Evolutionary conservation across 37 sponge, comb jelly and placozoan species (phyloP).

Genomic region (Chondrosia reniformis): DNA sequence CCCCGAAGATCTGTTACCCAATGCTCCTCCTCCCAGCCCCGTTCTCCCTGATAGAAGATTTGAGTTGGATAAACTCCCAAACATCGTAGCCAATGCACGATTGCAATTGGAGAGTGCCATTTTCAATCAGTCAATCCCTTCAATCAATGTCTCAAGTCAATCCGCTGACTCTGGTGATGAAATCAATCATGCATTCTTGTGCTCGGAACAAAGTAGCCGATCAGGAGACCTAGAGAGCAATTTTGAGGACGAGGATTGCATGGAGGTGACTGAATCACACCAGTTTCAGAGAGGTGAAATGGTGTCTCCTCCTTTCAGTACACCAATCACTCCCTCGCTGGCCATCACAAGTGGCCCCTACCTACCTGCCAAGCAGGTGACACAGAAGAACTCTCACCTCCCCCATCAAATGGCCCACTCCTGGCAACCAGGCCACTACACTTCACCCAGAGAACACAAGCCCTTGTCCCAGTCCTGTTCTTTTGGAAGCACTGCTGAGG

Average conservation of each 20-base stretch:
- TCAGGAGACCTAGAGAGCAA: neutral
- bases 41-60: slow-evolving; percentile 21
- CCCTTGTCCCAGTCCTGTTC: slow-evolving; percentile 6
- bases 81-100: neutral
- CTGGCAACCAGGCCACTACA: neutral
- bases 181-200: neutral
- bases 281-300: neutral
- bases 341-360: neutral
- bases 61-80: neutral
- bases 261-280: neutral
- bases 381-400: neutral
- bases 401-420: neutral
- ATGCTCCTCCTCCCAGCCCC: slow-evolving; percentile 54
- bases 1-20: slow-evolving; percentile 17
- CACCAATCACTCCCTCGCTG: too few relatives aligned
- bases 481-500: neutral
- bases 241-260: neutral
- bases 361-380: neutral
- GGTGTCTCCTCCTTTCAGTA: neutral
- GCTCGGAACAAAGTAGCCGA: neutral
- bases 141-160: neutral
- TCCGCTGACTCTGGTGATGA: neutral
- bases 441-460: slow-evolving; percentile 8
- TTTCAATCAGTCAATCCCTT: neutral
- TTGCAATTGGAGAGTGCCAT: neutral